Base-by-base conservation (phyloP, 2,113 vertebrate species). In the Donacobius atricapilla region DNA sequence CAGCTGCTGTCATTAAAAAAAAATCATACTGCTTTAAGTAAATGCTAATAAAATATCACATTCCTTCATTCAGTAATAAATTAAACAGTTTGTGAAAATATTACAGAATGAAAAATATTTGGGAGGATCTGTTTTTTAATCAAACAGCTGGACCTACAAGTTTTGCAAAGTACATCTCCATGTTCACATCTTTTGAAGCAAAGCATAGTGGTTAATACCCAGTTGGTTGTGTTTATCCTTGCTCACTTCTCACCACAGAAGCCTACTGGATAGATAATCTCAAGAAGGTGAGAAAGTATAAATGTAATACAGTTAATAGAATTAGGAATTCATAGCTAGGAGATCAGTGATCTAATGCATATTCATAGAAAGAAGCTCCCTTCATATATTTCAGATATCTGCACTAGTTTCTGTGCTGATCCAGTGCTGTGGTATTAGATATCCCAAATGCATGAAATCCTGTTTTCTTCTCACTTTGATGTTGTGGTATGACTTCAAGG, bases 11-110 rank as follows among this genome's bases (percentile, higher is more conserved):
- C 42, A 73, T 85, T 9, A 71, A 93, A 93, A 75, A 31, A 89
- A 31, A 16, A 16, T 16, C 30, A 60, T n/a, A 23, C 25, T 91
- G 44, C 51, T 76, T 75, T 75, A 87, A 91, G 77, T 60, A 93
- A 96, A 96, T 69, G 28, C 50, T 86, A 86, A 47, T 92, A 95
- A 95, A 97, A 94, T 53, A 88, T 66, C 94, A 83, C 75, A 80
- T 96, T 96, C 92, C 61, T 92, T 93, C 88, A 50, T 57, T 80
- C 27, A 80, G 71, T 45, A 86, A 96, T 85, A 94, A 96, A 87
- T 89, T 64, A 85, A 89, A 71, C 4, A 44, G 31, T 50, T 83
- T 77, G 56, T 88, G 54, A 86, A 93, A 93, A 90, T 90, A 86
- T 90, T 90, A 66, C 79, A 35, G 50, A 88, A 54, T 54, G 72